These are phyloP conservation scores for Eleutherodactylus coqui DNA, from an alignment of 2,797 vertebrate species.

Conservation along the genomic window DNA sequence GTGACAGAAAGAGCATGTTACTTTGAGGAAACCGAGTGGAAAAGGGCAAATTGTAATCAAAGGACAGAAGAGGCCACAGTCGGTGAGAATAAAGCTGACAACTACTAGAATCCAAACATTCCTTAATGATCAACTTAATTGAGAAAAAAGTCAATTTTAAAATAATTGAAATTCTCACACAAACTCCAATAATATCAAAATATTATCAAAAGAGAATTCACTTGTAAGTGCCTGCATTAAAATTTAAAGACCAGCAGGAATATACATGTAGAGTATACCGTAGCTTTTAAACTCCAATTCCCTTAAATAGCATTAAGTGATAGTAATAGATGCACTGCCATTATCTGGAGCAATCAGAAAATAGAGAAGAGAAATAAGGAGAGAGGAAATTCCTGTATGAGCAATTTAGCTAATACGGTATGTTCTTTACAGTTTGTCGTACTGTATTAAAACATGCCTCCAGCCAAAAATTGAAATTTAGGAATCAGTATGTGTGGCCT, in stretches of 20 bases:
- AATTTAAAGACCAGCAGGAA: background rate
- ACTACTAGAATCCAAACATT: background rate
- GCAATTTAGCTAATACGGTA: too few species aligned
- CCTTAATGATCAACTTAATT: constrained; percentile 17
- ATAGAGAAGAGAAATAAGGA: background rate
- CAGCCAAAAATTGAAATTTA: background rate
- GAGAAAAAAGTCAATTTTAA: background rate
- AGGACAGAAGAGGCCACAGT: constrained; percentile 25
- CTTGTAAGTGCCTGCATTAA: background rate
- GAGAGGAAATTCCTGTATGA: background rate
- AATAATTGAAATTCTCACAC: background rate
- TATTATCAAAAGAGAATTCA: background rate
- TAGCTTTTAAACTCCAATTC: background rate
- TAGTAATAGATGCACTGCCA: background rate
- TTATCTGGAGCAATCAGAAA: background rate
- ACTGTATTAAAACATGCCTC: background rate
- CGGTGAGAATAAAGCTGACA: constrained; percentile 23
- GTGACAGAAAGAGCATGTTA: constrained; percentile 29
- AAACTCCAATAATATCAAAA: background rate
- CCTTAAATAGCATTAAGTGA: background rate
- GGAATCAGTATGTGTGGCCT: background rate
- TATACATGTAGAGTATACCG: background rate
- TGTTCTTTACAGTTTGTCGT: too few species aligned
- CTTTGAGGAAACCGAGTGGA: constrained; percentile 17
- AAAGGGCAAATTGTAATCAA: constrained; percentile 34